Evolutionary conservation across 1,140 invertebrate species (phyloP), one percentile per base, ranked within the genome.

Genomic region (Rhizoglyphus robini): DNA sequence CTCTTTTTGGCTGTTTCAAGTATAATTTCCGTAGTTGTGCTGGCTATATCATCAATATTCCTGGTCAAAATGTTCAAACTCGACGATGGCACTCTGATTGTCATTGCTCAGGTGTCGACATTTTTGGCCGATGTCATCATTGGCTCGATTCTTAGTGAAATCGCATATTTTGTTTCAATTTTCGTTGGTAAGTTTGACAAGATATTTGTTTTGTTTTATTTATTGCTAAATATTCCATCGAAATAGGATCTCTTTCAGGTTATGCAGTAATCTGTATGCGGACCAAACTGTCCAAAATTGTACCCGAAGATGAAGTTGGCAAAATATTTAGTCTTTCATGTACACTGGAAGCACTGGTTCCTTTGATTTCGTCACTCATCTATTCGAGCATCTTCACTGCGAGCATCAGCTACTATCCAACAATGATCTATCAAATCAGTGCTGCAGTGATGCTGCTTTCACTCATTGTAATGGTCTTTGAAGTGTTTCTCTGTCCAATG

Each of bases 291-390:
- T 18, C 58, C 18, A 20, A 18, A 46, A 3, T 60, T 11, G 36
- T 60, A 20, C 58, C 58, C 3, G 27, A 60, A 60, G 29, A 60
- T 60, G 3, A 60, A 46, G 38, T 60, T 41, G 58, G 58, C 27
- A 60, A 60, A 32, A 60, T 60, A 20, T 60, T 60, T 27, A 32
- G 3, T 3, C 13, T 60, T 23, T n/a, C n/a, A 2, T 60, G 15
- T 3, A 46, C 38, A 27, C 31, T 60, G 13, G 58, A 60, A 46
- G 15, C 58, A 46, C 25, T 60, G 15, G 38, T 60, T 23, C 58
- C 58, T 29, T 60, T 60, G 3, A 8, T 27, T 38, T 29, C 15
- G 1, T 29, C 58, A 18, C 15, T 60, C 11, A 32, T 60, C 3
- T 60, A 29, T 46, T 60, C 58, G 2, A 60, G 13, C 3, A 60